These are phyloP conservation scores for Crenichthys baileyi DNA, from an alignment of 2,797 vertebrate genomes.

Conservation along the genomic window DNA sequence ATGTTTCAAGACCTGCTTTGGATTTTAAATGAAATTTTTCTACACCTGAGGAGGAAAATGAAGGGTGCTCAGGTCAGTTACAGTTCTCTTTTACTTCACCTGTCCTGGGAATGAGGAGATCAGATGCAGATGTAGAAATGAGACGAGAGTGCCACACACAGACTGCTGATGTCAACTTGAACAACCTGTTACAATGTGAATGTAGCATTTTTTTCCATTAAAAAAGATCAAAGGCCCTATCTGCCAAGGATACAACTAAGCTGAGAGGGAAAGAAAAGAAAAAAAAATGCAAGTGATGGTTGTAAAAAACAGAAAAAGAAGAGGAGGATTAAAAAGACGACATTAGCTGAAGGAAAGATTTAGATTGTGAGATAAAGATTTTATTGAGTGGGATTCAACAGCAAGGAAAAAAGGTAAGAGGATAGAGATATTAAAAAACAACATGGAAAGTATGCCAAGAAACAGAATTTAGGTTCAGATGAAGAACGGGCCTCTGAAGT, in stretches of 20 bases:
- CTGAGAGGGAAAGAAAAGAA: conserved; percentile 56
- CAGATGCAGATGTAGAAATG: conserved; percentile 53
- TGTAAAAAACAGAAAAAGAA: conserved; percentile 55
- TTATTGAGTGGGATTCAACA: conserved; percentile 61
- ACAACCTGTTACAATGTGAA: conserved; percentile 93
- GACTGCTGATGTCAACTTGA: conserved; percentile 80
- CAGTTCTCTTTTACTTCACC: conserved; percentile 54
- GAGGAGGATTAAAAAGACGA: conserved; percentile 49
- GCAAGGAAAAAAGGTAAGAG: conserved; percentile 38
- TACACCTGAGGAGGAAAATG: conserved; percentile 54
- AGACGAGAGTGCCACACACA: conserved; percentile 67
- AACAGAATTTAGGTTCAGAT: conserved; percentile 56
- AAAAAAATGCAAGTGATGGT: conserved; percentile 49
- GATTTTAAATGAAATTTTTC: conserved; percentile 69
- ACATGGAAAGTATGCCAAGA: conserved; percentile 51
- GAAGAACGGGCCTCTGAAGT: conserved; percentile 58
- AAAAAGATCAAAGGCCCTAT: conserved; percentile 73
- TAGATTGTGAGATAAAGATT: conserved; percentile 60
- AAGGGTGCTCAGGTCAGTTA: conserved; percentile 39
- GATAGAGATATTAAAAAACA: conserved; percentile 56
- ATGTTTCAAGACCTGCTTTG: conserved; percentile 53
- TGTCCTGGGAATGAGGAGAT: conserved; percentile 34
- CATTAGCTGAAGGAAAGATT: conserved; percentile 56
- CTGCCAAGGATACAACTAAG: conserved; percentile 75
- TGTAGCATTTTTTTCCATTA: conserved; percentile 77